Evolutionary conservation across 2,797 vertebrate species (phyloP).

Genomic region (Falco columbarius): DNA sequence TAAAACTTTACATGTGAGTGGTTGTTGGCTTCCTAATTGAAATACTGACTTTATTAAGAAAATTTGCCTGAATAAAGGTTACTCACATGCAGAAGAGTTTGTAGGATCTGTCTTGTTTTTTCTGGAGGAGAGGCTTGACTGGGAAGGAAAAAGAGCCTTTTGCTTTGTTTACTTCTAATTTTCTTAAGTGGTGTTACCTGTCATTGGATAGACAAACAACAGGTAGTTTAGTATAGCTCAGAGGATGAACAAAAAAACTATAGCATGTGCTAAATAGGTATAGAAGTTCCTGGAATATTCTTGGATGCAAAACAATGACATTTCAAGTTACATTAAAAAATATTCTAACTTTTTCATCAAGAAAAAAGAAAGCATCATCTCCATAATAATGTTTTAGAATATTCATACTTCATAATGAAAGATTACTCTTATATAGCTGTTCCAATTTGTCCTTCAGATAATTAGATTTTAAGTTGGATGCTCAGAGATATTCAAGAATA

Average conservation of each 20-base stretch:
- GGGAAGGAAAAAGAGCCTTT: not conserved
- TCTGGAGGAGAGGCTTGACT: not conserved
- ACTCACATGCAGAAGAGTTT: fast-evolving
- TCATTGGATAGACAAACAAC: not conserved
- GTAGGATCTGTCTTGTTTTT: not conserved
- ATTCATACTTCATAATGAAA: not conserved
- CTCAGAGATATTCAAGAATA: not conserved
- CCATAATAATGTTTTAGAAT: not conserved
- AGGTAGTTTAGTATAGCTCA: not conserved
- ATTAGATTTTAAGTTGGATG: not conserved
- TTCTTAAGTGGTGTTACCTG: not conserved
- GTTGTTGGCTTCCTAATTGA: not conserved
- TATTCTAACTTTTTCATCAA: not conserved
- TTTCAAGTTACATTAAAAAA: not conserved
- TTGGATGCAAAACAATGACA: not conserved
- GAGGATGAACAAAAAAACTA: not conserved
- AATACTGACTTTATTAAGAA: not conserved
- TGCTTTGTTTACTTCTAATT: not conserved
- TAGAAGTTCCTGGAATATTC: not conserved
- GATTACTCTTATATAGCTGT: not conserved
- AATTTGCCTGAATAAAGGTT: not conserved
- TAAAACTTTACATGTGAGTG: not conserved
- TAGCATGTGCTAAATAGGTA: not conserved
- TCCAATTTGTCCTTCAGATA: not conserved
- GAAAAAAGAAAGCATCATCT: not conserved